Conservation (phyloP, 1,140 invertebrate species). For the Anastatus disparis region DNA sequence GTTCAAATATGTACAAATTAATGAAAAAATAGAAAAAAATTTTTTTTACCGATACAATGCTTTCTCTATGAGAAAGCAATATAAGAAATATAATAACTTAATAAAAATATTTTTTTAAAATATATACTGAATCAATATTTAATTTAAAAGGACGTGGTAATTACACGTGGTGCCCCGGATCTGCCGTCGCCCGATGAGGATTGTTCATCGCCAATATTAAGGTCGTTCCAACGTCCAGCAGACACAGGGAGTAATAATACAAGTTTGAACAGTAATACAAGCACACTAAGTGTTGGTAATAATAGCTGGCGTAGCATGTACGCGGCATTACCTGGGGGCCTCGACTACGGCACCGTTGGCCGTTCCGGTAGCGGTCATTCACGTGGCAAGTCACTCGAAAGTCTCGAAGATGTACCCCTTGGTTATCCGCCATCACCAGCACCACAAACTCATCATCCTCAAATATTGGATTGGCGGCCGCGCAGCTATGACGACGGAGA, state of each 20-base stretch:
- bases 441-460: slow-evolving; percentile 53
- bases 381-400: slow-evolving; percentile 84
- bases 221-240: slow-evolving; percentile 60
- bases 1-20: too few species aligned
- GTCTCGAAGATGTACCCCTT: slow-evolving; percentile 72
- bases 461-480: slow-evolving; percentile 72
- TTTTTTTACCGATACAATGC: too few species aligned
- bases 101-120: too few species aligned
- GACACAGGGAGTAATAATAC: slow-evolving; percentile 42
- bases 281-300: slow-evolving; percentile 39
- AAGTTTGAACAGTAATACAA: slow-evolving; percentile 48
- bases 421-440: slow-evolving; percentile 63
- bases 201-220: slow-evolving; percentile 62
- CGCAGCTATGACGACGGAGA: slow-evolving; percentile 90
- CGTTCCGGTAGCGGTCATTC: slow-evolving; percentile 53
- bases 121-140: too few species aligned
- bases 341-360: slow-evolving; percentile 44
- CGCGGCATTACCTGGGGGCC: slow-evolving; percentile 59
- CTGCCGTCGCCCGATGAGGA: slow-evolving; percentile 65
- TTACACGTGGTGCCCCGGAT: slow-evolving; percentile 61
- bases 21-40: too few species aligned
- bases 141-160: slow-evolving; percentile 63
- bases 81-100: too few species aligned
- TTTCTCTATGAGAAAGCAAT: too few species aligned
- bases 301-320: slow-evolving; percentile 56